Evolutionary conservation across 2,113 vertebrate species (phyloP).

Genomic region (Castor canadensis): DNA sequence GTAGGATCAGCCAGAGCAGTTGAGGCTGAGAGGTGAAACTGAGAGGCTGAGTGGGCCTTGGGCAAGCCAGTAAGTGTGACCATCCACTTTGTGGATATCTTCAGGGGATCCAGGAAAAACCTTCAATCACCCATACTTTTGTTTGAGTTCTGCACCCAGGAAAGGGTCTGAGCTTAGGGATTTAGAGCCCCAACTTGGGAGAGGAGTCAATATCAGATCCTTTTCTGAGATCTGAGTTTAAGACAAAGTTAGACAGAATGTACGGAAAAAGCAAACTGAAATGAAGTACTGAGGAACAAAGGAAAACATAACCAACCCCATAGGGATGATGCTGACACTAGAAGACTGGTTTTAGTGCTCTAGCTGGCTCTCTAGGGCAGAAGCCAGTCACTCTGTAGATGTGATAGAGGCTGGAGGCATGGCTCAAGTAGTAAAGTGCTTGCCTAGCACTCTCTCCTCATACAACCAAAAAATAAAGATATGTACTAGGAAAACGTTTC

Average conservation of each 20-base stretch:
- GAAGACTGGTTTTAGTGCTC: background rate
- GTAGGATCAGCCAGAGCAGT: background rate
- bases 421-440: background rate
- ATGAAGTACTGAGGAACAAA: background rate
- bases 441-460: background rate
- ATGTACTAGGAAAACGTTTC: background rate
- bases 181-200: background rate
- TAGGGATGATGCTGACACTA: rapidly evolving
- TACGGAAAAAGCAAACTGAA: background rate
- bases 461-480: too few species aligned
- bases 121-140: background rate
- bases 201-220: background rate
- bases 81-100: too few species aligned
- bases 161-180: background rate
- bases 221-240: background rate
- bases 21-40: background rate
- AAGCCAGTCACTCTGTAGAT: background rate
- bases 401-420: too few species aligned
- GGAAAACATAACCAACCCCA: background rate
- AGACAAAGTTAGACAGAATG: background rate
- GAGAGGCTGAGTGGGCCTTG: rapidly evolving
- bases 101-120: background rate
- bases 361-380: background rate
- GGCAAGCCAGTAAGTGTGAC: background rate
- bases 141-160: background rate